These are phyloP conservation scores for Steatocranus sp. DNA, from an alignment of 2,797 vertebrate genomes.

Conservation along the genomic window DNA sequence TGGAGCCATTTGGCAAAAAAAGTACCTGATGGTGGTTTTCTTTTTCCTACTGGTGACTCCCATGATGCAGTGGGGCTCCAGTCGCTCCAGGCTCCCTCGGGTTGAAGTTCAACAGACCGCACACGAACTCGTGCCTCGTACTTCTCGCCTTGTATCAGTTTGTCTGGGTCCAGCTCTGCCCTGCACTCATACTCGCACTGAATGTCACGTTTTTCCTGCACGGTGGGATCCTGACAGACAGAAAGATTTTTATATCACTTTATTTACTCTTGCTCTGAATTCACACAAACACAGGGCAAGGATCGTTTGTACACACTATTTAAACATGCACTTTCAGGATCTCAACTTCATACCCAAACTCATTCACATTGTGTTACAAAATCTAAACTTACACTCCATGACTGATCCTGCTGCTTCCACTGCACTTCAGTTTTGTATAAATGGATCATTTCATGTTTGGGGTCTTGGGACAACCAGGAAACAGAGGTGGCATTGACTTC, in stretches of 20 bases:
- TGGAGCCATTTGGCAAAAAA: background rate
- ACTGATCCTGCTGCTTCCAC: constrained; percentile 24
- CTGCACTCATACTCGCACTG: fast-evolving
- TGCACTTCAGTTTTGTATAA: fast-evolving
- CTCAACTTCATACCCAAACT: background rate
- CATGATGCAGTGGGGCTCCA: background rate
- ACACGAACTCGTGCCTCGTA: background rate
- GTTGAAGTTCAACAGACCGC: background rate
- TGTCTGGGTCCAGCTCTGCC: background rate
- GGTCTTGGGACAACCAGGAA: background rate
- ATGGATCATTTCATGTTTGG: fast-evolving
- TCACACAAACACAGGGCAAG: background rate
- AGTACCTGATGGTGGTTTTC: background rate
- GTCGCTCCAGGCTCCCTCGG: background rate
- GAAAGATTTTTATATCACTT: background rate
- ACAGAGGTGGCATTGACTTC: constrained; percentile 1
- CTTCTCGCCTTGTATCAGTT: background rate
- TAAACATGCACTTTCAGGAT: background rate
- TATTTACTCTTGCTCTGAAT: background rate
- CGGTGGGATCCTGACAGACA: background rate
- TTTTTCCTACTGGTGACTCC: background rate
- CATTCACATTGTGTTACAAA: background rate
- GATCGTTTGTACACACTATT: background rate
- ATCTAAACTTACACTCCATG: constrained; percentile 37
- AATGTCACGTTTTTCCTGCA: fast-evolving